Percentiles rank a stretch among this genome's conserved stretches.
Conservation (phyloP, 2,113 vertebrate genomes). For the Corydoras sp. region DNA sequence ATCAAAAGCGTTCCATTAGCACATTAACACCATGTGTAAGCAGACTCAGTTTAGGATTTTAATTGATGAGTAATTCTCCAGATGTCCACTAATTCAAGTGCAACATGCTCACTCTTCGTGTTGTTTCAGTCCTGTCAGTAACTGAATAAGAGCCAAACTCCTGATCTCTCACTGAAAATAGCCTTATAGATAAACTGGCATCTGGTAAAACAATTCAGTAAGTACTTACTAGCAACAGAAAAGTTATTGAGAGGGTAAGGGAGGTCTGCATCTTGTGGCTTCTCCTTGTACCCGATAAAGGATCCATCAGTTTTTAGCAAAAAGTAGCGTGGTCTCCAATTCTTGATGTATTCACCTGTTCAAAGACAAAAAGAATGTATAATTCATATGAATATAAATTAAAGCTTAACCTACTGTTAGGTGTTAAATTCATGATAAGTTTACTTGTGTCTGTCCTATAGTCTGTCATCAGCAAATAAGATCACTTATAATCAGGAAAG, state of each 20-base stretch:
- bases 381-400: background rate
- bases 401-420: background rate
- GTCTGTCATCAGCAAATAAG: no score
- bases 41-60: background rate
- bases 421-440: no score
- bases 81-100: constrained; percentile 14
- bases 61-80: constrained; percentile 3
- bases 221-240: constrained; percentile 91
- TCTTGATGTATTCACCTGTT: constrained; percentile 98
- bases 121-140: background rate
- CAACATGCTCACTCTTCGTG: constrained; percentile 9
- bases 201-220: background rate
- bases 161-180: background rate
- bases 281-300: constrained; percentile 98
- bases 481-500: no score
- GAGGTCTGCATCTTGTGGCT: constrained; percentile 95
- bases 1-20: constrained; percentile 1
- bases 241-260: constrained; percentile 98
- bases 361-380: constrained; percentile 17
- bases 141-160: background rate
- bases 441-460: no score
- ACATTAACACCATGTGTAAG: constrained; percentile 1
- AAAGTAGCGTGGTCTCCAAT: constrained; percentile 97
- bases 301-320: constrained; percentile 97
- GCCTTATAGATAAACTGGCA: background rate